Percentiles rank a stretch among this genome's conserved stretches.
Conservation (phyloP, 1,140 invertebrate species). For the Lasioglossum albipes region DNA sequence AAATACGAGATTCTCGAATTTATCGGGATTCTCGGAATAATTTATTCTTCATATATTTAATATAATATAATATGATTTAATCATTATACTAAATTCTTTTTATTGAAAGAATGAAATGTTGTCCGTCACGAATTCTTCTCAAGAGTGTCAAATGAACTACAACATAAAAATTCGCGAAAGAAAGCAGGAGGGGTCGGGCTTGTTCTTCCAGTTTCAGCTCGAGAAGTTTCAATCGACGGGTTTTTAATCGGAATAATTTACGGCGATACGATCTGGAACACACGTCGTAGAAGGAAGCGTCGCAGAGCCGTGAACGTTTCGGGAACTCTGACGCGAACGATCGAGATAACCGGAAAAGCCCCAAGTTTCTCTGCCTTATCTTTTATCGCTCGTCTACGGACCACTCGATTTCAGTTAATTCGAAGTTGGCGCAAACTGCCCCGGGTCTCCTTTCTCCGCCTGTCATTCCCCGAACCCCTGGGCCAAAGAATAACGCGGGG, state of each 20-base stretch:
- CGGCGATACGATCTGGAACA: conserved; percentile 38
- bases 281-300: conserved; percentile 30
- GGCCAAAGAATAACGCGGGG: neutral
- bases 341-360: conserved; percentile 35
- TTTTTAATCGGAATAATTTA: conserved; percentile 30
- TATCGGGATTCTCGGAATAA: too few relatives aligned
- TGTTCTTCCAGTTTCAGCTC: neutral
- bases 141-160: too few relatives aligned
- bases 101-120: too few relatives aligned
- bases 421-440: conserved; percentile 23
- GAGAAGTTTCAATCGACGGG: conserved; percentile 28
- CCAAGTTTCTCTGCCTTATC: conserved; percentile 33
- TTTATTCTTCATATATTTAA: too few relatives aligned
- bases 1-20: too few relatives aligned
- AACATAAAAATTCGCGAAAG: neutral
- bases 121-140: too few relatives aligned
- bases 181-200: neutral
- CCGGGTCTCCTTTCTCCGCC: neutral
- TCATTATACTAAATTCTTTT: too few relatives aligned
- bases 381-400: conserved; percentile 22
- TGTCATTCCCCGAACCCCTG: neutral
- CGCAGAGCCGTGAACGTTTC: conserved; percentile 15
- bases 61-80: too few relatives aligned
- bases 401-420: conserved; percentile 46
- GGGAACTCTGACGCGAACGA: conserved; percentile 29